phyloP scores from a whole-genome alignment of 1,140 invertebrate species.

The Drosophila virilis region DNA sequence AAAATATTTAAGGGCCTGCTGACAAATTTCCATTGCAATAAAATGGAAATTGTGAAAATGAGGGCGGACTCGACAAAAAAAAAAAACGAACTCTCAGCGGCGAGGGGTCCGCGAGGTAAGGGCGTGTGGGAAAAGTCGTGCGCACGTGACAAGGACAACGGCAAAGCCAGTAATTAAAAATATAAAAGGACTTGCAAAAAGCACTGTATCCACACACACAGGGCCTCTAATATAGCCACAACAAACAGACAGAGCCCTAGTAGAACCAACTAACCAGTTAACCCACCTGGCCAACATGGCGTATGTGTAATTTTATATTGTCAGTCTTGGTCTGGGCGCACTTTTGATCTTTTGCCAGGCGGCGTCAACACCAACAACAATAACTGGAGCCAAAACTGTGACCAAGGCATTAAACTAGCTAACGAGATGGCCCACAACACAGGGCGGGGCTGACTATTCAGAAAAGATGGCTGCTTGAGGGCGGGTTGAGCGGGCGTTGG shows the following conservation, averaged over 20 bases:
- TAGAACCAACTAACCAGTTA: slow-evolving; percentile 15
- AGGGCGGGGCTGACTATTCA: slow-evolving; percentile 13
- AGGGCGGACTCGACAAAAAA: slow-evolving; percentile 16
- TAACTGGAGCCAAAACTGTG: slow-evolving; percentile 18
- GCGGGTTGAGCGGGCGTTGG: not conserved
- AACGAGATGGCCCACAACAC: slow-evolving; percentile 37
- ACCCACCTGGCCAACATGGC: slow-evolving; percentile 45
- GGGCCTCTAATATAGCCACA: slow-evolving; percentile 48
- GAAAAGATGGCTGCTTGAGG: not conserved
- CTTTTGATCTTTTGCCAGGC: slow-evolving; percentile 62
- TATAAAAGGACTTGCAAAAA: slow-evolving; percentile 44
- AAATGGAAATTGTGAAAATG: slow-evolving; percentile 16
- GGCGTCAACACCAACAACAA: not conserved
- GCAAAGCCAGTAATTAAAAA: slow-evolving; percentile 57
- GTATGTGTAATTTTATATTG: slow-evolving; percentile 77
- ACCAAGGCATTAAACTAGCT: slow-evolving; percentile 42
- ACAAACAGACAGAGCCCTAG: slow-evolving; percentile 27
- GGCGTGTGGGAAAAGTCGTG: slow-evolving; percentile 9
- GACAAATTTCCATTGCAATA: slow-evolving; percentile 37
- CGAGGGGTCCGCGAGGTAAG: not conserved
- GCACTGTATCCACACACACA: slow-evolving; percentile 10
- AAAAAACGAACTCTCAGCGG: slow-evolving; percentile 10
- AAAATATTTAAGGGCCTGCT: slow-evolving; percentile 33
- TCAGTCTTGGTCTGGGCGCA: slow-evolving; percentile 33
- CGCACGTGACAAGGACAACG: slow-evolving; percentile 45